Evolutionary conservation across 2,888 invertebrate species (phyloP).

Genomic region (Netelia virgata): DNA sequence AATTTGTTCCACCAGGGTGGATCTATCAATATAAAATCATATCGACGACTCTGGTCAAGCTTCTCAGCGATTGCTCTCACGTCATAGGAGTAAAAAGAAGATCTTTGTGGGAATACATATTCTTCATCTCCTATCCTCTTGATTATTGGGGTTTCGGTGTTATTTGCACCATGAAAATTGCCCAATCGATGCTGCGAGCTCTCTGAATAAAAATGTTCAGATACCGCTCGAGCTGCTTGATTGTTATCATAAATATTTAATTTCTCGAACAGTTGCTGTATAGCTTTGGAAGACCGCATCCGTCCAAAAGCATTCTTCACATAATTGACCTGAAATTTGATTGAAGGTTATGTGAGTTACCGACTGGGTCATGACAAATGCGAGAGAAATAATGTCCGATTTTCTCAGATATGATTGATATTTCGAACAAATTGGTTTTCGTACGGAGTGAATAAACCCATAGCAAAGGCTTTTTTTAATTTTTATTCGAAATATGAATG

Average conservation of each 20-base stretch:
- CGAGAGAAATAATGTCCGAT: no score
- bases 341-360: no score
- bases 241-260: constrained; percentile 78
- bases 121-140: constrained; percentile 85
- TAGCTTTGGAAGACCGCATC: constrained; percentile 74
- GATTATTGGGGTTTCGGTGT: constrained; percentile 85
- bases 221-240: constrained; percentile 81
- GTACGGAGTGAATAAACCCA: no score
- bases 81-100: constrained; percentile 89
- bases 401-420: no score
- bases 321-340: constrained; percentile 77
- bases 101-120: constrained; percentile 89
- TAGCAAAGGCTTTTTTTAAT: no score
- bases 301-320: constrained; percentile 76
- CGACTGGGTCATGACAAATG: no score
- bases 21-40: constrained; percentile 94
- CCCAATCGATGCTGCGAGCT: constrained; percentile 78
- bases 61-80: constrained; percentile 87
- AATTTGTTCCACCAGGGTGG: constrained; percentile 99
- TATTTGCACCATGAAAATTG: constrained; percentile 87
- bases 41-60: constrained; percentile 86
- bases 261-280: constrained; percentile 74
- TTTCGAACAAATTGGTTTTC: no score
- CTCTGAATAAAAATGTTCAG: constrained; percentile 83
- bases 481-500: no score